A percentile compares a stretch with the other conserved stretches of the same genome.
These are phyloP conservation scores for Coendou prehensilis DNA, from an alignment of 2,797 vertebrate genomes.

Conservation along the genomic window DNA sequence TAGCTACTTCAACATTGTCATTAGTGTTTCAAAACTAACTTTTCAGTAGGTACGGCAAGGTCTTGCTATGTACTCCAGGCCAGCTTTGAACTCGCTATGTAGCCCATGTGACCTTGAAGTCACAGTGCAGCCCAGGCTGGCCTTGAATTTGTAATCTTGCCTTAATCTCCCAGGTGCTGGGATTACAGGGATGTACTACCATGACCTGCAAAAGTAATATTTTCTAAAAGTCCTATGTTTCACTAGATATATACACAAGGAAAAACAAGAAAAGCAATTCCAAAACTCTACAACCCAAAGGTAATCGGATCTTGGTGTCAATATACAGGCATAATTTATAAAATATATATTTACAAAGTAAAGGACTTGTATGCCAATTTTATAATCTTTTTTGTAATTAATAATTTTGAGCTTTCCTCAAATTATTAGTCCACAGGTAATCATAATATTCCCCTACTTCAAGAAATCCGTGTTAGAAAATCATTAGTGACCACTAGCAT, in stretches of 20 bases:
- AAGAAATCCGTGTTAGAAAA: conserved; percentile 40
- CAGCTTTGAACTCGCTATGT: not conserved
- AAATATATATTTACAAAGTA: conserved; percentile 16
- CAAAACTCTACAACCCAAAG: conserved; percentile 25
- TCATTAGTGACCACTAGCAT: not conserved
- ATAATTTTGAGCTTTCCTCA: conserved; percentile 18
- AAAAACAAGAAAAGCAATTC: conserved; percentile 22
- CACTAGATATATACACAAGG: conserved; percentile 28
- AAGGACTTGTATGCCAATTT: conserved; percentile 18
- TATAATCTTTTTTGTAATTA: conserved; percentile 40
- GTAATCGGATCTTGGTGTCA: conserved; percentile 37
- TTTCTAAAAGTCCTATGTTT: conserved; percentile 58
- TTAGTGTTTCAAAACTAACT: conserved; percentile 23
- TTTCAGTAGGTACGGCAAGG: not conserved
- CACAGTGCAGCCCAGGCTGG: not conserved
- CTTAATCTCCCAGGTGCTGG: not conserved
- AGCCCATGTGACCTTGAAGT: not conserved
- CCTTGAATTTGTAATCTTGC: not conserved
- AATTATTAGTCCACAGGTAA: conserved; percentile 21
- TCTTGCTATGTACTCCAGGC: not conserved
- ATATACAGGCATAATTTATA: not conserved
- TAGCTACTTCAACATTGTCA: not conserved
- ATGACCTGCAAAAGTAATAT: not conserved
- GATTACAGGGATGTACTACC: not conserved
- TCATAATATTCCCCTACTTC: not conserved